Conservation (phyloP, 2,797 vertebrate genomes). For the Hypotaenidia okinawae region DNA sequence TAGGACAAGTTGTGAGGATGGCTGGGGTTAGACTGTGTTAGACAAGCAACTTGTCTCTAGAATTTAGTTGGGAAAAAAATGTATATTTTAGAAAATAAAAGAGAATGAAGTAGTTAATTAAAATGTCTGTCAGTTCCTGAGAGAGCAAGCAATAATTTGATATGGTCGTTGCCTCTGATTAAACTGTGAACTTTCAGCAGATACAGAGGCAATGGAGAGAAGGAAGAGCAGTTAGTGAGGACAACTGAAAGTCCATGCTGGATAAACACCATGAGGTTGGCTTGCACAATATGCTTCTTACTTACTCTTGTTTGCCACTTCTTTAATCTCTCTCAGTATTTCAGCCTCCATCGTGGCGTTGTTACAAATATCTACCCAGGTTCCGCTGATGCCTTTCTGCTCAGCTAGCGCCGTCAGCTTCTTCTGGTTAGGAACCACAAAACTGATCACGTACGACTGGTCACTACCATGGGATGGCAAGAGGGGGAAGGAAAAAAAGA, state of each 20-base stretch:
- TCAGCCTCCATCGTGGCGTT: conserved; percentile 91
- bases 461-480: conserved; percentile 79
- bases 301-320: conserved; percentile 92
- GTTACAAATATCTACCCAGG: conserved; percentile 94
- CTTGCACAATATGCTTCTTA: background rate
- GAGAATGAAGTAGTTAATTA: background rate
- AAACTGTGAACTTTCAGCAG: background rate
- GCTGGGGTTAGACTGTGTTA: background rate
- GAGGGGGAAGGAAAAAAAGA: background rate
- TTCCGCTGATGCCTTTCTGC: conserved; percentile 85
- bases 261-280: accelerated
- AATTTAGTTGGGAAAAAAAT: accelerated
- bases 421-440: conserved; percentile 98
- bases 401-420: conserved; percentile 86
- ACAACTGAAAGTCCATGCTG: background rate
- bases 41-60: background rate
- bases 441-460: conserved; percentile 97
- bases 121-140: background rate
- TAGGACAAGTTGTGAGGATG: background rate
- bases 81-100: background rate
- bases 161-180: background rate
- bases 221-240: background rate
- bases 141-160: background rate
- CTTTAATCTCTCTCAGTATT: conserved; percentile 90
- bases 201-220: background rate